Evolutionary conservation across 2,888 invertebrate genomes (phyloP).

Genomic region (Himalopsyche japonica): DNA sequence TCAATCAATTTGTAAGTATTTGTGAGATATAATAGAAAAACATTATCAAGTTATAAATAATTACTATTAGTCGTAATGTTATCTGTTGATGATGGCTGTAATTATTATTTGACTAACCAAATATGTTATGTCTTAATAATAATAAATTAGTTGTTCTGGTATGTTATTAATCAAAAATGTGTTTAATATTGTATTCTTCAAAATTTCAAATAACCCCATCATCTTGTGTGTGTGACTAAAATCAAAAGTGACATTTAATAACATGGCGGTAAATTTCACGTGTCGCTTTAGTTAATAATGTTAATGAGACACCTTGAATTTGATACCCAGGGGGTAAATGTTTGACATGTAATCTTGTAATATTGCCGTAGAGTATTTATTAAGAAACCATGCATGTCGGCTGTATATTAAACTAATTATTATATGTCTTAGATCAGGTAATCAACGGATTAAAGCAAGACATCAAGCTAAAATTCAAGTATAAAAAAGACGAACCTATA

Average conservation of each 20-base stretch:
- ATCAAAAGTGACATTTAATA: conserved; percentile 13
- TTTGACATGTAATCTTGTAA: not conserved
- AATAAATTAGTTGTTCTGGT: too few species aligned
- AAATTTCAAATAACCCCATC: not conserved
- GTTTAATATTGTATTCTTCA: not conserved
- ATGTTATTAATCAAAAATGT: not conserved
- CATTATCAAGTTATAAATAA: too few species aligned
- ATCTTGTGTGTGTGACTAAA: not conserved
- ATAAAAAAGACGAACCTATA: too few species aligned
- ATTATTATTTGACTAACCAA: too few species aligned
- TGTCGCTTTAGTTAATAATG: conserved; percentile 6
- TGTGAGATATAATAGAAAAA: too few species aligned
- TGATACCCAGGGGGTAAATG: not conserved
- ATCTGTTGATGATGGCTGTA: too few species aligned
- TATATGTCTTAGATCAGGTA: not conserved
- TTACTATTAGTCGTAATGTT: too few species aligned
- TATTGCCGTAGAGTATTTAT: not conserved
- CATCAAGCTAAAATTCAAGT: too few species aligned
- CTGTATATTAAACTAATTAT: not conserved
- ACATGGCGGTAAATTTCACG: conserved; percentile 2
- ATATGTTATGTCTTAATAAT: too few species aligned
- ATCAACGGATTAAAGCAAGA: not conserved
- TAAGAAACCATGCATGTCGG: not conserved
- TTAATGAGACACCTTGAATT: conserved; percentile 9
- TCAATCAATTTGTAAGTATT: too few species aligned